A percentile compares a stretch with the other conserved stretches of the same genome.
phyloP scores from a whole-genome alignment of 1,140 invertebrate genomes.

The Brachionus asplanchnoidis region DNA sequence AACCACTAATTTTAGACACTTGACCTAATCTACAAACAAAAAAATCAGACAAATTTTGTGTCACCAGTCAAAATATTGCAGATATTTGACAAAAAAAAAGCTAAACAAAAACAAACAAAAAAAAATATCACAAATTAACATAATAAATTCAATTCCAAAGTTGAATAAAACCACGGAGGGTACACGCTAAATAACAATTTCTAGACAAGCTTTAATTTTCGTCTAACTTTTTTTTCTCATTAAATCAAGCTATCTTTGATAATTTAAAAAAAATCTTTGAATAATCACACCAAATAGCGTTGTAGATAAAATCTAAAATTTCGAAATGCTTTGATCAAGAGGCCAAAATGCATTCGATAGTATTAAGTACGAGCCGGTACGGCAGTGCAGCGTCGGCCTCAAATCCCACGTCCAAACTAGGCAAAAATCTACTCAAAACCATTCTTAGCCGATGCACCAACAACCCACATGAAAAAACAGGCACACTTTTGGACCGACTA shows the following conservation, averaged over 20 bases:
- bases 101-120: no score
- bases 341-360: neutral
- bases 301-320: neutral
- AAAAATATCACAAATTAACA: neutral
- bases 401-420: neutral
- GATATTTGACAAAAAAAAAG: neutral
- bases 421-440: conserved; percentile 6
- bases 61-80: neutral
- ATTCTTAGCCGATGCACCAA: neutral
- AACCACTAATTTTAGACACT: neutral
- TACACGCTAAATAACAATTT: neutral
- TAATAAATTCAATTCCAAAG: neutral
- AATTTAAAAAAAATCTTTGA: neutral
- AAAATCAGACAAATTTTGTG: neutral
- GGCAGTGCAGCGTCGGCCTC: neutral
- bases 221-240: neutral
- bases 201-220: neutral
- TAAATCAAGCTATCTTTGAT: neutral
- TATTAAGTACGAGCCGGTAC: neutral
- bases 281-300: neutral
- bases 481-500: neutral
- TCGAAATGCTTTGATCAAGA: neutral
- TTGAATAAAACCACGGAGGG: neutral
- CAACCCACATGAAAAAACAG: neutral
- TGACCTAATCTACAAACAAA: neutral